A percentile compares a stretch with the other conserved stretches of the same genome.
Conservation (phyloP, 2,888 invertebrate genomes). For the Cryptosula pallasiana region DNA sequence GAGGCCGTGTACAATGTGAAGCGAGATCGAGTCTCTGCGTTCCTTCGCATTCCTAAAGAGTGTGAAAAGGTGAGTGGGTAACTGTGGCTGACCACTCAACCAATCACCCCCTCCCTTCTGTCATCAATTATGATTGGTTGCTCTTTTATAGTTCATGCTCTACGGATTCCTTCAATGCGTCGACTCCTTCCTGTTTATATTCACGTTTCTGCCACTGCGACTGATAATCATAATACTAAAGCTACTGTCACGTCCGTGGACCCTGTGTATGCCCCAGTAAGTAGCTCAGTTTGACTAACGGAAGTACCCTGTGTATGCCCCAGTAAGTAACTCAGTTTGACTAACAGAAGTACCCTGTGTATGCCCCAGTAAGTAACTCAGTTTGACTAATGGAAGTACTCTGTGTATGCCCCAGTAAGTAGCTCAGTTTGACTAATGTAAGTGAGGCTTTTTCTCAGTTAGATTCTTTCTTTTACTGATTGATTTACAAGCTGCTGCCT, state of each 20-base stretch:
- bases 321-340: no score
- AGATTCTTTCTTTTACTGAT: no score
- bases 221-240: conserved; percentile 82
- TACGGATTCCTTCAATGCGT: conserved; percentile 66
- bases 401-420: no score
- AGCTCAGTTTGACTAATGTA: no score
- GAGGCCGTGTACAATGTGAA: conserved; percentile 89
- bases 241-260: conserved; percentile 58
- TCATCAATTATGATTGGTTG: background rate
- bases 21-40: conserved; percentile 89
- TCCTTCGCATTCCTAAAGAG: conserved; percentile 89
- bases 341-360: no score
- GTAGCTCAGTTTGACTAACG: background rate
- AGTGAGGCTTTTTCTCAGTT: no score
- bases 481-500: no score
- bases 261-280: background rate
- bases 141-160: conserved; percentile 45
- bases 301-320: no score
- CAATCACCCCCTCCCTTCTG: background rate
- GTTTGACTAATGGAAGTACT: no score
- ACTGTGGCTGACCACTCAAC: background rate
- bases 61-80: conserved; percentile 53
- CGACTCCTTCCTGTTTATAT: conserved; percentile 94
- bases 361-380: no score
- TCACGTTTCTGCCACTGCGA: conserved; percentile 91